Base-by-base conservation (phyloP, 92 coral and sea anemone species). In the Siderastrea radians region DNA sequence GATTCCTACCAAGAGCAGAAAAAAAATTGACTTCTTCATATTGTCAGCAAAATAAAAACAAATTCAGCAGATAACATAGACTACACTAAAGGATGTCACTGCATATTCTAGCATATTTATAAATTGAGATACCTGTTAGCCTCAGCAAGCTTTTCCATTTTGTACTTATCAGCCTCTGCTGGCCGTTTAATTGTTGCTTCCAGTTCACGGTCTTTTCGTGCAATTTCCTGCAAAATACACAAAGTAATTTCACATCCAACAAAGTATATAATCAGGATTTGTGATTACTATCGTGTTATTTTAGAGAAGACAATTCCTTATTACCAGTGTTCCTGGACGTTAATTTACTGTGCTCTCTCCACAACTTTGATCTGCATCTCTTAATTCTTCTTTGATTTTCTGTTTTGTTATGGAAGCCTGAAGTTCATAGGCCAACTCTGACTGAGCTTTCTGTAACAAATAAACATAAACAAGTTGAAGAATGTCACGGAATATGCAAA, bases 111-210 rank as follows among this genome's bases (percentile, higher is more conserved):
- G 38, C 38, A 26, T 26, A 26, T 0, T 26, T 26, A 26, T 26
- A 26, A 26, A 51, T 52, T 19, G 48, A 44, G 16, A 55, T 68
- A 95, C 98, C 89, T 93, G 94, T 97, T 97, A 14, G 99, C 99
- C 54, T 97, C 98, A 48, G 99, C 97, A 81, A 97, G 95, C 72
- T 84, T 95, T 69, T 97, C 99, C 89, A 95, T 90, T 49, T 86
- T 96, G 84, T 95, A 97, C 89, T 97, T 97, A 63, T 97, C 99
- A 16, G 99, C 99, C 68, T 95, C 94, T 4, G 99, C 99, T 78
- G 99, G 99, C 38, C 91, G 91, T 49, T 92, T 94, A 77, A 97
- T 90, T 3, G 95, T 95, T 43, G 97, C 99, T 51, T 97, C 99
- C 79, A 97, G 87, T 82, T 97, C 99, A 88, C 94, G 93, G 86